These are phyloP conservation scores for Hystrix brachyura DNA, from an alignment of 2,113 vertebrate genomes.

Conservation along the genomic window DNA sequence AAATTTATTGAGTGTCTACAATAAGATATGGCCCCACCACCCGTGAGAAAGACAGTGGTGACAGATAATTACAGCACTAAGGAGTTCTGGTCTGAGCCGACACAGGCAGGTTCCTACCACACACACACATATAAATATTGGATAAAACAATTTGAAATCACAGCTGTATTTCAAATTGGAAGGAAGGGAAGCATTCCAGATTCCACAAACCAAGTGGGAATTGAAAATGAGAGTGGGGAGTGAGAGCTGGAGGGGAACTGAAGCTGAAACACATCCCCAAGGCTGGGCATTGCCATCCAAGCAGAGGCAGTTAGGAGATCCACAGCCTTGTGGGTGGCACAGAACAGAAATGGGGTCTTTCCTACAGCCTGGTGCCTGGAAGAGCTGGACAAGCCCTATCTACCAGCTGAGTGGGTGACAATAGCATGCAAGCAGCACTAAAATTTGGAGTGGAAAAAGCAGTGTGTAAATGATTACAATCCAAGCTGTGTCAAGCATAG, in stretches of 20 bases:
- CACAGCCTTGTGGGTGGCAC: neutral
- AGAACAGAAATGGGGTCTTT: neutral
- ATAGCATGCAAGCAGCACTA: neutral
- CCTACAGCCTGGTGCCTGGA: neutral
- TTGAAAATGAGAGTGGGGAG: neutral
- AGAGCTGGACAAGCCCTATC: neutral
- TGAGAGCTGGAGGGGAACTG: neutral
- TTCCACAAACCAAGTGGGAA: constrained; percentile 20
- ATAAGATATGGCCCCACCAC: constrained; percentile 14
- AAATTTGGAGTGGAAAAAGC: neutral
- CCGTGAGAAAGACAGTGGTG: constrained; percentile 57
- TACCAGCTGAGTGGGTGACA: neutral
- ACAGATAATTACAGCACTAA: constrained; percentile 67
- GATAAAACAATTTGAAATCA: constrained; percentile 59
- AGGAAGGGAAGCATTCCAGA: neutral
- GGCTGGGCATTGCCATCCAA: neutral
- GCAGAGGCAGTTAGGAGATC: neutral
- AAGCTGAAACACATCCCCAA: neutral
- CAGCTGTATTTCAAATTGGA: constrained; percentile 21
- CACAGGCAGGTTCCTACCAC: neutral
- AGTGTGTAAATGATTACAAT: neutral
- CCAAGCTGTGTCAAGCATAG: neutral
- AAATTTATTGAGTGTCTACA: constrained; percentile 69
- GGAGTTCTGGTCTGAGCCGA: constrained; percentile 52
- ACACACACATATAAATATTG: constrained; percentile 68